Percentiles rank a stretch among this genome's conserved stretches.
phyloP scores from a whole-genome alignment of 1,140 invertebrate species.

The Capitella teleta region DNA sequence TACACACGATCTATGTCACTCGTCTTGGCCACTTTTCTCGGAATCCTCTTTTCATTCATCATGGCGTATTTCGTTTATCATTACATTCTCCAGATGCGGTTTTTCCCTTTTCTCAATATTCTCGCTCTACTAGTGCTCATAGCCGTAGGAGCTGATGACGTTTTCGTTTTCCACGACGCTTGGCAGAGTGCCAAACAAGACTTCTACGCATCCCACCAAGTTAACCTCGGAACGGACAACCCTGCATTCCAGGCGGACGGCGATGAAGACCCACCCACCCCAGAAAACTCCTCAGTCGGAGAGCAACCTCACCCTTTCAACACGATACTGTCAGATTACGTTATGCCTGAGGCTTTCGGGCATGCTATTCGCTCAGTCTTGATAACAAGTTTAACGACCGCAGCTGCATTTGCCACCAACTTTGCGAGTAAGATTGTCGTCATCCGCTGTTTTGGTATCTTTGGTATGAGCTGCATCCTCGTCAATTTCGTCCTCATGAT shows the following conservation, averaged over 20 bases:
- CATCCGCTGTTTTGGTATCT: conserved; percentile 89
- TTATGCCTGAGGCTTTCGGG: conserved; percentile 52
- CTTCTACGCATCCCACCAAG: too few relatives aligned
- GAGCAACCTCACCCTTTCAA: too few relatives aligned
- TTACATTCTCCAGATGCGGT: conserved; percentile 5
- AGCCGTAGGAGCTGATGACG: conserved; percentile 12
- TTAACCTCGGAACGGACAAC: too few relatives aligned
- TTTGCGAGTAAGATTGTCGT: conserved; percentile 82
- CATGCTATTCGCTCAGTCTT: conserved; percentile 83
- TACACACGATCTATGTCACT: conserved; percentile 4
- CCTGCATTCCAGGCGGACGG: too few relatives aligned
- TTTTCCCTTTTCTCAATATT: conserved; percentile 10
- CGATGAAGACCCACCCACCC: too few relatives aligned
- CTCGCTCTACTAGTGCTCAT: conserved; percentile 8
- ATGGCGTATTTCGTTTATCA: conserved; percentile 9
- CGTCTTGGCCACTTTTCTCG: conserved; percentile 6
- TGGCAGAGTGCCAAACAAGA: conserved; percentile 1
- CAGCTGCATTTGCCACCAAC: conserved; percentile 83
- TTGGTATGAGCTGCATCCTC: conserved; percentile 76
- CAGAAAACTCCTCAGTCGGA: too few relatives aligned
- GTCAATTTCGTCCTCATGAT: conserved; percentile 81
- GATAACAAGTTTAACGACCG: conserved; percentile 82
- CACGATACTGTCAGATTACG: conserved; percentile 19
- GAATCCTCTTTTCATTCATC: conserved; percentile 4
- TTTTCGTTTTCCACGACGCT: conserved; percentile 12